phyloP scores from a whole-genome alignment of 2,888 invertebrate genomes.

The Polylopha cassiicola region DNA sequence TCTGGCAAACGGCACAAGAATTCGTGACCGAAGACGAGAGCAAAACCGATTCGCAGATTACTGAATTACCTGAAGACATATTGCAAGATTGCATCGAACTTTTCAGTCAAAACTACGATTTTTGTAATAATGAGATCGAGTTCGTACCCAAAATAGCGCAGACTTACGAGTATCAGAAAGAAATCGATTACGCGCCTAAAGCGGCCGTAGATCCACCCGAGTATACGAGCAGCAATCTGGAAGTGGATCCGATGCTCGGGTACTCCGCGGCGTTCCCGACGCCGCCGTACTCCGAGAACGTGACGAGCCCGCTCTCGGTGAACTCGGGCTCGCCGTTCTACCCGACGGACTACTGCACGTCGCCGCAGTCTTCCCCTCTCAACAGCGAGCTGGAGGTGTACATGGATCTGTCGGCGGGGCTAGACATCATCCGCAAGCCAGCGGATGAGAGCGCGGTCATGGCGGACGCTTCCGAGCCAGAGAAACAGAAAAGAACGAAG shows the following conservation, averaged over 20 bases:
- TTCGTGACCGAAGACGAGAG: slow-evolving; percentile 39
- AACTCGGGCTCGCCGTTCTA: slow-evolving; percentile 39
- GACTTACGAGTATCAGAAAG: slow-evolving; percentile 2
- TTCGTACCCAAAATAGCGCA: background rate
- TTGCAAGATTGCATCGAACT: slow-evolving; percentile 30
- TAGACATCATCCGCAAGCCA: slow-evolving; percentile 32
- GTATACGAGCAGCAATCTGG: slow-evolving; percentile 10
- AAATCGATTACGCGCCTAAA: too few species aligned
- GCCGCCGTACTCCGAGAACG: slow-evolving; percentile 53
- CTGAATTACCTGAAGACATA: slow-evolving; percentile 24
- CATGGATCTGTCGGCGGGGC: slow-evolving; percentile 43
- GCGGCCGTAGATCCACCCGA: too few species aligned
- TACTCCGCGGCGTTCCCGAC: slow-evolving; percentile 33
- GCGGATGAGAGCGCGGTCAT: slow-evolving; percentile 4
- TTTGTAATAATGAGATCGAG: too few species aligned
- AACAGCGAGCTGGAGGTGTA: slow-evolving; percentile 55
- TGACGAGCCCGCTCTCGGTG: slow-evolving; percentile 51
- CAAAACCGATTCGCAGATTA: slow-evolving; percentile 10
- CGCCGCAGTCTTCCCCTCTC: slow-evolving; percentile 52
- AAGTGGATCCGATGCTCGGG: slow-evolving; percentile 5
- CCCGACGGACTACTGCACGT: slow-evolving; percentile 44
- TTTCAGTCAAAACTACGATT: slow-evolving; percentile 18
- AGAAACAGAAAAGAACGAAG: slow-evolving; percentile 33
- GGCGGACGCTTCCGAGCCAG: slow-evolving; percentile 25
- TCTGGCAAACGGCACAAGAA: slow-evolving; percentile 44